Percentiles rank a stretch among this genome's conserved stretches.
Evolutionary conservation across 2,113 vertebrate species (phyloP).

Genomic region (Progne subis): DNA sequence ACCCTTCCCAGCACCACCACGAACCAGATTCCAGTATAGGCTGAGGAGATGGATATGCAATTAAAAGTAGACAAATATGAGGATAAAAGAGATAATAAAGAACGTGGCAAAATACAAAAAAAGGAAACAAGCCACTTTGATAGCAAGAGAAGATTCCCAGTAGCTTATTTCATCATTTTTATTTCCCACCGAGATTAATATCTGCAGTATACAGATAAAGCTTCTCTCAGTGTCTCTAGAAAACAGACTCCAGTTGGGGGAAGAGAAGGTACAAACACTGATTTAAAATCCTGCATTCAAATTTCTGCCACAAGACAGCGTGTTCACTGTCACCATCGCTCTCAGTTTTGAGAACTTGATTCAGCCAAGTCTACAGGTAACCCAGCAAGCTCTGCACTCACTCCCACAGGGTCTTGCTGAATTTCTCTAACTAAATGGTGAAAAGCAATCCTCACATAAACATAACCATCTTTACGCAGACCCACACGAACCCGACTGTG

Average conservation of each 20-base stretch:
- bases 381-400: background rate
- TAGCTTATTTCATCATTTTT: background rate
- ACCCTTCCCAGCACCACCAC: background rate
- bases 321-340: background rate
- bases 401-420: background rate
- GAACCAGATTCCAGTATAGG: background rate
- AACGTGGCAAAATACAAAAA: background rate
- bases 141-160: background rate
- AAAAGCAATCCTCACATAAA: background rate
- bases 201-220: background rate
- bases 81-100: background rate
- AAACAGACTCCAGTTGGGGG: background rate
- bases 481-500: no score
- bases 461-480: background rate
- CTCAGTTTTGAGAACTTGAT: accelerated
- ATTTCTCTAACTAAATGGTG: background rate
- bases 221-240: background rate
- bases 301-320: background rate
- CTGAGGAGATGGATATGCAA: background rate
- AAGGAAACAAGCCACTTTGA: background rate
- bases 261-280: background rate
- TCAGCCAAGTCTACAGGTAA: background rate
- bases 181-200: background rate
- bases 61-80: background rate
- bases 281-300: background rate